Evolutionary conservation across 2,113 vertebrate species (phyloP), one percentile per base, ranked within the genome.

Genomic region (Lampris megalopsis): DNA sequence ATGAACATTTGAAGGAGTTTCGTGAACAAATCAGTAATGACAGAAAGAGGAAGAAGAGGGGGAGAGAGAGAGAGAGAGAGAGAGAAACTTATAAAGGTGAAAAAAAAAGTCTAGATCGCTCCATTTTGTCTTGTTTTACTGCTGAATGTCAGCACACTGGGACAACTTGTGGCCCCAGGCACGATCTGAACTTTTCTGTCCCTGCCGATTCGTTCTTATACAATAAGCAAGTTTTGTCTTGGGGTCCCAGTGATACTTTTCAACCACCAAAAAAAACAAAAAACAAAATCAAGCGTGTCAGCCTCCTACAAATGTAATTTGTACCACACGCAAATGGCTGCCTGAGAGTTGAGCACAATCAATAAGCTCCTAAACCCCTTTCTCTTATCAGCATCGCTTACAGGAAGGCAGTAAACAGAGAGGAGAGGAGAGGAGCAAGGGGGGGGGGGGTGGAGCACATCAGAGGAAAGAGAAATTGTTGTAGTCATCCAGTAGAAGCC

Each of bases 321-420:
- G 69, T 48, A 36, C 9, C 38, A 8, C 41, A 9, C 24, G 9
- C 48, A 65, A 63, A 53, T 13, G 10, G 43, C 53, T 35, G 68
- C 24, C 61, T 66, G 52, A 24, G 13, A 45, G 37, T 58, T 67
- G 24, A 57, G 68, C 53, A 47, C 40, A 60, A 83, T 79, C 84
- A 63, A 81, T 81, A 73, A 6, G 43, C 6, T 63, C 42, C 71
- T 38, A 4, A 37, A 54, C 11, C 10, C 45, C 58, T 50, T 53
- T 41, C 63, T 59, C 37, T 49, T 59, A 63, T 63, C 56, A 56
- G 47, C 65, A 65, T 53, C 35, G 47, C 61, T 77, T 79, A 56
- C 64, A 57, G 63, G 67, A 63, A 57, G 48, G 45, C 64, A 38
- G 6, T 10, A 5, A 56, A 7, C 10, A 41, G 9, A 40, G 6